Percentiles rank a stretch among this genome's conserved stretches.
phyloP scores from a whole-genome alignment of 2,797 vertebrate species.

The Ctenosaura bakeri region DNA sequence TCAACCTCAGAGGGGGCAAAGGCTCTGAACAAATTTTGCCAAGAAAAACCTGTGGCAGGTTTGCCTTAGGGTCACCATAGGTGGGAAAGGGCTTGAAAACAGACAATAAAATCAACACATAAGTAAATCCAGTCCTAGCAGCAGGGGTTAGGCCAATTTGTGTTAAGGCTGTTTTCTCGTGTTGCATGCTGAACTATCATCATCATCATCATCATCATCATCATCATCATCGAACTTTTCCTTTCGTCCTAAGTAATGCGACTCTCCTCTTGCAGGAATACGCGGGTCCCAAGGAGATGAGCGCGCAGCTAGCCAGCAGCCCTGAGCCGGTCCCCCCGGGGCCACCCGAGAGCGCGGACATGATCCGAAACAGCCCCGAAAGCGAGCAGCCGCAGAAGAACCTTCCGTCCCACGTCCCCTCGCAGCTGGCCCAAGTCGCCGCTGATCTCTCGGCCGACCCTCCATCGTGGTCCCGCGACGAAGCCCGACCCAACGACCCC shows the following conservation, averaged over 20 bases:
- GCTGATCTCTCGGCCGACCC: conserved; percentile 78
- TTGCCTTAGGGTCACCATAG: too few species aligned
- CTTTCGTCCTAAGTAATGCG: conserved; percentile 40
- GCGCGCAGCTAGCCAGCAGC: conserved; percentile 82
- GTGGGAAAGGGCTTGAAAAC: too few species aligned
- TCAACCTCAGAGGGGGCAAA: too few species aligned
- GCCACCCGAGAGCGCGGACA: conserved; percentile 80
- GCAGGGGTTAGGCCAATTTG: neutral
- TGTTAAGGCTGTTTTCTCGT: neutral
- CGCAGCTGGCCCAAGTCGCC: conserved; percentile 75
- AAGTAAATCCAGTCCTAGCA: too few species aligned
- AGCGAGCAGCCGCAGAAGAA: conserved; percentile 68
- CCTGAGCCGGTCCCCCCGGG: conserved; percentile 77
- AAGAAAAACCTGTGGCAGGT: too few species aligned
- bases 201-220: too few species aligned
- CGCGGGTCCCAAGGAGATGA: conserved; percentile 87
- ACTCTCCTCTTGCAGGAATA: conserved; percentile 87
- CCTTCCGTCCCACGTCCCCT: conserved; percentile 68
- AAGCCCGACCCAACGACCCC: conserved; percentile 82
- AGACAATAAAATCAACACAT: too few species aligned
- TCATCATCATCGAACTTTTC: neutral
- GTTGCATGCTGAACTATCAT: neutral
- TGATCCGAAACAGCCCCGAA: conserved; percentile 82
- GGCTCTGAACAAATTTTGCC: too few species aligned
- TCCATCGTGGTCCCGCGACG: conserved; percentile 82